Conservation (phyloP, 2,888 invertebrate genomes). For the Eurytoma adleriae region DNA sequence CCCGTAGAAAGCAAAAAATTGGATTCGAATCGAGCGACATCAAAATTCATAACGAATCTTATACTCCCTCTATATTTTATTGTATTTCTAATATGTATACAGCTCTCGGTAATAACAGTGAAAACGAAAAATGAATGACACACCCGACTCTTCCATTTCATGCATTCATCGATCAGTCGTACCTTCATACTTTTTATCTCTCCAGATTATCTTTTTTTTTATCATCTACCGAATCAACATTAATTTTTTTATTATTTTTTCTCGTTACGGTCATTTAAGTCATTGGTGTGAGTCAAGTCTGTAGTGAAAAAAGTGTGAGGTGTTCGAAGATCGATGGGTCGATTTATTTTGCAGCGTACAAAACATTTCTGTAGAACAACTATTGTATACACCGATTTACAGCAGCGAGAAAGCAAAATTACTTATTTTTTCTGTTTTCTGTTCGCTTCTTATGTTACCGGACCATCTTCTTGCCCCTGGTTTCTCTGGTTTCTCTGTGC, state of each 20-base stretch:
- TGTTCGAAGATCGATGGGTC: neutral
- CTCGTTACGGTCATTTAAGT: no score
- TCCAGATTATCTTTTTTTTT: no score
- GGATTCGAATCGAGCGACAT: constrained; percentile 42
- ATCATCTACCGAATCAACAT: no score
- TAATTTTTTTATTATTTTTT: no score
- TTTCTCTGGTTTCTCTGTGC: constrained; percentile 74
- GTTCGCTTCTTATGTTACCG: constrained; percentile 74
- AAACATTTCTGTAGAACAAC: constrained; percentile 19
- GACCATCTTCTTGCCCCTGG: constrained; percentile 66
- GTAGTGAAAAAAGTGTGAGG: neutral
- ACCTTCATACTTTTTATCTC: neutral
- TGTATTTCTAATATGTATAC: neutral
- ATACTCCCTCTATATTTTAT: constrained; percentile 7
- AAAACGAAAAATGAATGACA: neutral
- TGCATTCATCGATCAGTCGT: neutral
- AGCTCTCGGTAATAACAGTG: neutral
- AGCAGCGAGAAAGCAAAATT: constrained; percentile 64
- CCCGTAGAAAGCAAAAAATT: constrained; percentile 52
- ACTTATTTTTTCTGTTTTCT: constrained; percentile 74
- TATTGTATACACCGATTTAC: constrained; percentile 57
- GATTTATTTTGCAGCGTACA: neutral
- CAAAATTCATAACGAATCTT: constrained; percentile 39
- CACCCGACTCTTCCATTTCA: constrained; percentile 4
- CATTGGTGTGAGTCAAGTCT: no score